A percentile compares a stretch with the other conserved stretches of the same genome.
These are phyloP conservation scores for Tadarida brasiliensis DNA, from an alignment of 2,797 vertebrate genomes.

Conservation along the genomic window DNA sequence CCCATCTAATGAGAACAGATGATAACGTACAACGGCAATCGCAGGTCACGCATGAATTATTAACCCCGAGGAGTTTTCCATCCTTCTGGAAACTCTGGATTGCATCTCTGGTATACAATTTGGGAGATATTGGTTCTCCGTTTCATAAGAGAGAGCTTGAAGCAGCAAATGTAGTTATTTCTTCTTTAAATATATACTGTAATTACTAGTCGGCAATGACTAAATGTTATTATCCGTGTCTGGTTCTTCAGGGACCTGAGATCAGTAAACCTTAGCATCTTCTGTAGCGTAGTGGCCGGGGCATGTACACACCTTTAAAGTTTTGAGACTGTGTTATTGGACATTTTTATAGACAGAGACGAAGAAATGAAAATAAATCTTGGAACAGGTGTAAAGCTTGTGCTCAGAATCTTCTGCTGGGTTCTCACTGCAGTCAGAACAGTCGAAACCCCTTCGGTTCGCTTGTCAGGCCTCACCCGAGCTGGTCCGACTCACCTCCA, in stretches of 20 bases:
- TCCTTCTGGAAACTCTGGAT: constrained; percentile 77
- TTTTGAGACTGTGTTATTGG: neutral
- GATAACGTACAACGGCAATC: constrained; percentile 53
- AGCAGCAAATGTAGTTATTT: constrained; percentile 79
- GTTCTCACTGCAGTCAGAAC: neutral
- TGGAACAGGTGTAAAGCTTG: neutral
- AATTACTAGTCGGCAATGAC: constrained; percentile 71
- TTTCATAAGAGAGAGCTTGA: constrained; percentile 74
- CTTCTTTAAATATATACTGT: constrained; percentile 79
- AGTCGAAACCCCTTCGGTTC: neutral
- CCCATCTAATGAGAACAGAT: constrained; percentile 82
- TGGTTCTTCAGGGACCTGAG: neutral
- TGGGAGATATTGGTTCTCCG: constrained; percentile 60
- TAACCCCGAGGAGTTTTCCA: constrained; percentile 76
- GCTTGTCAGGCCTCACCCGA: neutral
- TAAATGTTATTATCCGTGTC: constrained; percentile 67
- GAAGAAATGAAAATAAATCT: neutral
- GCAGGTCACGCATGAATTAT: constrained; percentile 80
- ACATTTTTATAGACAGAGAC: constrained; percentile 32
- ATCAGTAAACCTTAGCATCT: constrained; percentile 12
- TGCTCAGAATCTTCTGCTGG: neutral
- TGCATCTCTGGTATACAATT: constrained; percentile 59
- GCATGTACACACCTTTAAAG: neutral
- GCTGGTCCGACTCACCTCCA: neutral
- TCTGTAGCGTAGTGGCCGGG: neutral